Base-by-base conservation (phyloP, 2,888 invertebrate genomes). In the Euzophera pinguis region DNA sequence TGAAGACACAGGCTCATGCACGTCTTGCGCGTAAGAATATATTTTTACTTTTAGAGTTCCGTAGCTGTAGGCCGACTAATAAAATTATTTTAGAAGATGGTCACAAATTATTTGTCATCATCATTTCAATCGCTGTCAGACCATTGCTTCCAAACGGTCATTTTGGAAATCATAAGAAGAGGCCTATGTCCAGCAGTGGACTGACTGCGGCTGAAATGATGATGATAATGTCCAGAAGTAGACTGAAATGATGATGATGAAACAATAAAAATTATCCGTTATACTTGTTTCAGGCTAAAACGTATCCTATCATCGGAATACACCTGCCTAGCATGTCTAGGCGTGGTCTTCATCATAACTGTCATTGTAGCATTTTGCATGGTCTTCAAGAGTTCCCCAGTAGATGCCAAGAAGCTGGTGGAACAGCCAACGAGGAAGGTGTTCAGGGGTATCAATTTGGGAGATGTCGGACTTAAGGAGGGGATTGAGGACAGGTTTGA, bases 21-120 rank as follows among this genome's bases (percentile, higher is more conserved):
- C 73, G 0, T 83, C 83, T n/a, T 84, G 84, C 59, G 79, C 75
- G 84, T 84, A 55, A 79, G 82, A 76, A 47, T n/a, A n/a, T 41
- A 9, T 2, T 29, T 22, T 22, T 22, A 2, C n/a, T n/a, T n/a
- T n/a, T n/a, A n/a, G n/a, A n/a, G n/a, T n/a, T n/a, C n/a, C n/a
- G n/a, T n/a, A n/a, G n/a, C n/a, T n/a, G n/a, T n/a, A n/a, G n/a
- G n/a, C n/a, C n/a, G n/a, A n/a, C n/a, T n/a, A n/a, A n/a, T n/a
- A n/a, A n/a, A n/a, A n/a, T n/a, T n/a, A n/a, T n/a, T n/a, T n/a
- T n/a, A n/a, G n/a, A n/a, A n/a, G n/a, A n/a, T n/a, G n/a, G n/a
- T n/a, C n/a, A n/a, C n/a, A n/a, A n/a, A n/a, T n/a, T n/a, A n/a
- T n/a, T n/a, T n/a, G n/a, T n/a, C n/a, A n/a, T n/a, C n/a, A n/a